These are phyloP conservation scores for Pandemis heparana DNA, from an alignment of 2,888 invertebrate species.

Conservation along the genomic window DNA sequence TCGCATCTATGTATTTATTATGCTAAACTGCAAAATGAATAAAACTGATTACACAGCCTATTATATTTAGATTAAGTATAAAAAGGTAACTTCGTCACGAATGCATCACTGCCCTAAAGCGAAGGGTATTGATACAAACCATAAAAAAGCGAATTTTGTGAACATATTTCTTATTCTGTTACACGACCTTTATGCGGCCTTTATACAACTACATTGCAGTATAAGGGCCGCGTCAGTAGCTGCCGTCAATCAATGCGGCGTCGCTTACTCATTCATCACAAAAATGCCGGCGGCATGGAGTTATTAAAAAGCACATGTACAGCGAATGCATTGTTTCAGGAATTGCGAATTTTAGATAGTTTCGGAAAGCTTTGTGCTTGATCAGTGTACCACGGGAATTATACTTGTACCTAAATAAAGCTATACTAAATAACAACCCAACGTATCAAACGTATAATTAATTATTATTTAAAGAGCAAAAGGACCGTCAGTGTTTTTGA, in stretches of 20 bases:
- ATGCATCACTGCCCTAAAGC: too few relatives aligned
- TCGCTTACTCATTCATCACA: slow-evolving; percentile 76
- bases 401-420: too few relatives aligned
- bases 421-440: too few relatives aligned
- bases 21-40: too few relatives aligned
- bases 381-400: not conserved
- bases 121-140: too few relatives aligned
- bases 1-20: too few relatives aligned
- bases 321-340: slow-evolving; percentile 11
- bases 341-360: slow-evolving; percentile 12
- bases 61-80: too few relatives aligned
- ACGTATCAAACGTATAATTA: too few relatives aligned
- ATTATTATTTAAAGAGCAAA: too few relatives aligned
- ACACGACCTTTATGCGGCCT: not conserved
- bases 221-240: not conserved
- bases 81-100: too few relatives aligned
- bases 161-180: not conserved
- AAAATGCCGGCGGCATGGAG: slow-evolving; percentile 63
- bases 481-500: too few relatives aligned
- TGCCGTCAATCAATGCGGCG: slow-evolving; percentile 64
- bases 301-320: slow-evolving; percentile 46
- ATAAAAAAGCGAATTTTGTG: not conserved
- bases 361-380: not conserved
- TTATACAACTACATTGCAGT: not conserved
- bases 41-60: too few relatives aligned